phyloP scores from a whole-genome alignment of 2,797 vertebrate genomes.

The Catostomus latipinnis region DNA sequence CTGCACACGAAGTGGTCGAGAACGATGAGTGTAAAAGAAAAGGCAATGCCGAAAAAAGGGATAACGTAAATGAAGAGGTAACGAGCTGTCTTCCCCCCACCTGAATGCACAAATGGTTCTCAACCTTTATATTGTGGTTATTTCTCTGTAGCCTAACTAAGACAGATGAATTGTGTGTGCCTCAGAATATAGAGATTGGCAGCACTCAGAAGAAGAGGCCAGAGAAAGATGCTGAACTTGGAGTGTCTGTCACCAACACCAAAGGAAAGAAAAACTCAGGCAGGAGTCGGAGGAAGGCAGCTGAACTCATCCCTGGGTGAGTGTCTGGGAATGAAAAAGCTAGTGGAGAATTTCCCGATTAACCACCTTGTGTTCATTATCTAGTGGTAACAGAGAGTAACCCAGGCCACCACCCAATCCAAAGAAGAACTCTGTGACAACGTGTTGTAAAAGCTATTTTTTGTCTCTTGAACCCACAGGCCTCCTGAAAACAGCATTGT shows the following conservation, averaged over 20 bases:
- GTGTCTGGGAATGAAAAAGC: not conserved
- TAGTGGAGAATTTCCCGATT: not conserved
- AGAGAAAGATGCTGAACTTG: slow-evolving; percentile 79
- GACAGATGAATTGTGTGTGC: not conserved
- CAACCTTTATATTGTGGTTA: not conserved
- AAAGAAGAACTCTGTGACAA: not conserved
- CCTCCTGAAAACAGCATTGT: slow-evolving; percentile 80
- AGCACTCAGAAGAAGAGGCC: slow-evolving; percentile 82
- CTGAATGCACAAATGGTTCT: not conserved
- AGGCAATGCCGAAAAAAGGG: slow-evolving; percentile 60
- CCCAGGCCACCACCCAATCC: too few species aligned
- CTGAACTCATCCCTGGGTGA: slow-evolving; percentile 73
- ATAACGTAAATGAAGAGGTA: slow-evolving; percentile 71
- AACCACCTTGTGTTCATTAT: not conserved
- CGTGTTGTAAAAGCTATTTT: not conserved
- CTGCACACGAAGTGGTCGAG: slow-evolving; percentile 75
- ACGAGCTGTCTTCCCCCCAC: slow-evolving; percentile 3
- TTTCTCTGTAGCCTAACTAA: not conserved
- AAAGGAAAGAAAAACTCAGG: slow-evolving; percentile 86
- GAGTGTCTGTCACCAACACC: slow-evolving; percentile 77
- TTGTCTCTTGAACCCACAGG: slow-evolving; percentile 63
- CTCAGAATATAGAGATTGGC: slow-evolving; percentile 68
- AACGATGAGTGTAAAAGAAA: slow-evolving; percentile 66
- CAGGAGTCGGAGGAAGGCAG: slow-evolving; percentile 85
- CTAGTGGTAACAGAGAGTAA: not conserved